Conservation (phyloP, 2,888 invertebrate genomes). For the Yponomeuta malinellus region DNA sequence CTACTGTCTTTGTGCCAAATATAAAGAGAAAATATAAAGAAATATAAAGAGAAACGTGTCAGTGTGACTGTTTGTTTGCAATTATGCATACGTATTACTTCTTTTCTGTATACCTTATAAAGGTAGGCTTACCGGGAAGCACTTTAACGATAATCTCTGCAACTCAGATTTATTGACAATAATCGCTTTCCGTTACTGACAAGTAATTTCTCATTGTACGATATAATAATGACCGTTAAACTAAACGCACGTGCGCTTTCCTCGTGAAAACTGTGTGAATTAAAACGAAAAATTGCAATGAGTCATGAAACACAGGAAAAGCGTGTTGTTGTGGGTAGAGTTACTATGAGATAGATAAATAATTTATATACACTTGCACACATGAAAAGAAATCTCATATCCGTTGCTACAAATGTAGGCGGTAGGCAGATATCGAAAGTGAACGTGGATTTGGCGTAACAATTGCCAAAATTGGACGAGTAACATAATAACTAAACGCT, state of each 20-base stretch:
- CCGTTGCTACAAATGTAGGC: not conserved
- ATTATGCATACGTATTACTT: too few relatives aligned
- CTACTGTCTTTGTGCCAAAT: too few relatives aligned
- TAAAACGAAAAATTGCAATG: not conserved
- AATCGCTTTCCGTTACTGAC: not conserved
- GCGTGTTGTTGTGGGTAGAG: not conserved
- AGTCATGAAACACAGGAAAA: not conserved
- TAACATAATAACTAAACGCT: not conserved
- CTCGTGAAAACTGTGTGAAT: not conserved
- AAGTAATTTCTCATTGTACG: not conserved
- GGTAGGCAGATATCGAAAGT: not conserved
- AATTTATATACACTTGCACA: too few relatives aligned
- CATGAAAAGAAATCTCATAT: not conserved
- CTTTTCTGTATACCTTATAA: too few relatives aligned
- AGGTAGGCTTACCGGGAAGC: too few relatives aligned
- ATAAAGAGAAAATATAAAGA: too few relatives aligned
- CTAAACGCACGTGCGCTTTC: not conserved
- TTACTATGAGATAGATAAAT: not conserved
- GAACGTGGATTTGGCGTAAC: not conserved
- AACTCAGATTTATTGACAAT: not conserved
- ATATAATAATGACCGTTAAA: not conserved
- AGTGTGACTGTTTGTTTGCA: too few relatives aligned
- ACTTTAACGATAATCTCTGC: too few relatives aligned
- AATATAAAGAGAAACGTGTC: too few relatives aligned
- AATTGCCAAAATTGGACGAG: conserved; percentile 1